Percentiles rank a stretch among this genome's conserved stretches.
These are phyloP conservation scores for Diaphora mendica DNA, from an alignment of 2,888 invertebrate genomes.

Conservation along the genomic window DNA sequence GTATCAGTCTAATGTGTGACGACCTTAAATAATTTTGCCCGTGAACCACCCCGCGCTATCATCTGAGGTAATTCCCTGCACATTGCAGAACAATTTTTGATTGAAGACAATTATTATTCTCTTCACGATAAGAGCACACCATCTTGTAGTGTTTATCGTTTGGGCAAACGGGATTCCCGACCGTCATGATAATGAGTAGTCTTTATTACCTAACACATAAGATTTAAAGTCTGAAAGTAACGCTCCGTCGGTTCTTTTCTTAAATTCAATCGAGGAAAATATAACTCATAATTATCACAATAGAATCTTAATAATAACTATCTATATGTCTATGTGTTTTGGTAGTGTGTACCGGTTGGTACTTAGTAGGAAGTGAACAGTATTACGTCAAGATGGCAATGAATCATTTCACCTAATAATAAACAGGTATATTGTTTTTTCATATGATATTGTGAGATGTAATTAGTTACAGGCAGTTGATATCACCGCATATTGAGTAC, in stretches of 20 bases:
- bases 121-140: neutral
- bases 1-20: neutral
- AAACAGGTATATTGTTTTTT: neutral
- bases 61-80: neutral
- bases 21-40: neutral
- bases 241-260: neutral
- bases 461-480: no score
- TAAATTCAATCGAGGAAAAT: slow-evolving; percentile 1
- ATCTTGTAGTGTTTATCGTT: neutral
- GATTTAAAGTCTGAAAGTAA: neutral
- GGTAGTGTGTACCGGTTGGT: neutral
- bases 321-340: neutral
- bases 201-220: neutral
- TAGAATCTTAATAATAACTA: neutral
- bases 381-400: neutral
- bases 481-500: no score
- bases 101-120: slow-evolving; percentile 1
- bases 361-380: neutral
- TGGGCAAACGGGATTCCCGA: neutral
- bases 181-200: neutral
- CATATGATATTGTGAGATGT: no score
- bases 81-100: neutral
- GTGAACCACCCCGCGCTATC: neutral
- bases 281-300: neutral
- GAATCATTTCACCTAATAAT: neutral